Conservation (phyloP, 2,888 invertebrate genomes). For the Imbricaverruca yamaguchii region DNA sequence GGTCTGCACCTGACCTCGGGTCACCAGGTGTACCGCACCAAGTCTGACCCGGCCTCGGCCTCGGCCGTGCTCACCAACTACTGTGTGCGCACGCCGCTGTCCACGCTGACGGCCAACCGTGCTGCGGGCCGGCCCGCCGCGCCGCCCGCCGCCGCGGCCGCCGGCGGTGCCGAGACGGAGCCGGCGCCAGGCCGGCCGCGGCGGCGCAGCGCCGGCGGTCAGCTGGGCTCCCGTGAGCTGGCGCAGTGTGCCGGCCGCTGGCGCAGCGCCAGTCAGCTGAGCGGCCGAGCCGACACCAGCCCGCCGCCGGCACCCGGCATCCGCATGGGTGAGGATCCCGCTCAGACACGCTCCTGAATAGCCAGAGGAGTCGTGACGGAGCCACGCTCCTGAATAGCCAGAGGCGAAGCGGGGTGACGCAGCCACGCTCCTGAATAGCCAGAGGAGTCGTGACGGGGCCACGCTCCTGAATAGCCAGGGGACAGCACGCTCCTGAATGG, state of each 20-base stretch:
- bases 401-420: too few species aligned
- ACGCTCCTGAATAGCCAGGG: too few species aligned
- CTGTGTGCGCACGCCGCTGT: constrained; percentile 18
- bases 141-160: not conserved
- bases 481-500: too few species aligned
- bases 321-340: constrained; percentile 17
- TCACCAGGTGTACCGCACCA: not conserved
- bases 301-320: constrained; percentile 7
- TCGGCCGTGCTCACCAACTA: not conserved
- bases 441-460: too few species aligned
- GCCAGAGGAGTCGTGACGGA: too few species aligned
- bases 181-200: not conserved
- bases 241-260: not conserved
- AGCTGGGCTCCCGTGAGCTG: not conserved
- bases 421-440: too few species aligned
- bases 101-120: constrained; percentile 12
- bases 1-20: not conserved
- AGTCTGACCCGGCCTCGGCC: not conserved
- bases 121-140: not conserved
- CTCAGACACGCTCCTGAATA: too few species aligned
- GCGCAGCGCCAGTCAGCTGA: constrained; percentile 1
- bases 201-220: not conserved
- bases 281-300: not conserved
- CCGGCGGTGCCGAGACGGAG: not conserved
- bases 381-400: too few species aligned